Conservation (phyloP, 2,113 vertebrate species). For the Archocentrus centrarchus region DNA sequence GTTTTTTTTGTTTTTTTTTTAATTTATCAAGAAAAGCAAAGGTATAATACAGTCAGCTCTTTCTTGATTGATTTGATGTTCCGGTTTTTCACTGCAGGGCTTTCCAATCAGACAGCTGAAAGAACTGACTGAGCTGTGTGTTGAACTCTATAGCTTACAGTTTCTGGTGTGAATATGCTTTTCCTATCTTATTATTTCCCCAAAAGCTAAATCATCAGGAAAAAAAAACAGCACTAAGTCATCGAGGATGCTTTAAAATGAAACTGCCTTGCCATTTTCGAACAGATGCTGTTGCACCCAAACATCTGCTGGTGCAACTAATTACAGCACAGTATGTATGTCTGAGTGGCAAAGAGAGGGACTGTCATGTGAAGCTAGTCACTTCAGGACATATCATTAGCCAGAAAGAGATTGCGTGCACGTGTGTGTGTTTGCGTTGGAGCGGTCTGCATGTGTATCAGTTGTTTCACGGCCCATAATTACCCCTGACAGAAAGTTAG, state of each 20-base stretch:
- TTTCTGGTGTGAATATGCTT: neutral
- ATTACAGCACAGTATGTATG: slow-evolving; percentile 46
- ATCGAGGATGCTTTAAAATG: neutral
- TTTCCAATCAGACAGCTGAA: neutral
- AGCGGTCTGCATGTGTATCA: slow-evolving; percentile 29
- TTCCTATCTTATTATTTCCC: neutral
- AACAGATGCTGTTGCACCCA: slow-evolving; percentile 44
- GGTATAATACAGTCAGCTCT: neutral
- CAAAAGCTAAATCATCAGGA: neutral
- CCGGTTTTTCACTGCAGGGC: neutral
- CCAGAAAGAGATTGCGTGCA: slow-evolving; percentile 36
- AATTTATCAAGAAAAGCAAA: neutral
- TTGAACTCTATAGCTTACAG: neutral
- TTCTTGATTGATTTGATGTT: neutral
- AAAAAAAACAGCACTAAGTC: neutral
- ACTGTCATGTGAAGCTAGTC: slow-evolving; percentile 6
- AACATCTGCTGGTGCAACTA: slow-evolving; percentile 64
- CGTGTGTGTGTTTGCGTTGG: slow-evolving; percentile 21
- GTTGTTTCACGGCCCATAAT: slow-evolving; percentile 44
- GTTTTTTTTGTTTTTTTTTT: neutral
- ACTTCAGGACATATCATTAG: slow-evolving; percentile 61
- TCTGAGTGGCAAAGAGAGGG: slow-evolving; percentile 33
- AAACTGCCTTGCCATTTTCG: slow-evolving; percentile 3
- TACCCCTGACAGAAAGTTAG: slow-evolving; percentile 16
- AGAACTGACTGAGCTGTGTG: neutral